Evolutionary conservation across 2,797 vertebrate genomes (phyloP).

Genomic region (Sebastes steindachneri): DNA sequence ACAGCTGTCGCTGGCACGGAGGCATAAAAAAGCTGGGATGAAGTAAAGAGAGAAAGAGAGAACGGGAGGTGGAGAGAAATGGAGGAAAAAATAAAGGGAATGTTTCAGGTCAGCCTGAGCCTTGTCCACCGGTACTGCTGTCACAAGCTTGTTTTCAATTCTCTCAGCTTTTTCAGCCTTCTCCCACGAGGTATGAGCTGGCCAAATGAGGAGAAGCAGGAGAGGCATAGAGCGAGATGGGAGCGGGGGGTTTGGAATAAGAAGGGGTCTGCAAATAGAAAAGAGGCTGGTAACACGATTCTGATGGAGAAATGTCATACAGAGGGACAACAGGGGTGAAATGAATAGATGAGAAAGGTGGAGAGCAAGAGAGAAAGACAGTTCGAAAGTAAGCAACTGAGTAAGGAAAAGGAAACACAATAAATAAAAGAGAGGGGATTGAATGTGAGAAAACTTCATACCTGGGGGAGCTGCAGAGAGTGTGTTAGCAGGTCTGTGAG

Average conservation of each 20-base stretch:
- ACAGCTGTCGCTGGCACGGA: too few species aligned
- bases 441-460: conserved; percentile 33
- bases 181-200: conserved; percentile 18
- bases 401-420: conserved; percentile 16
- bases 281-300: neutral
- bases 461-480: conserved; percentile 7
- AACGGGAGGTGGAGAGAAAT: neutral
- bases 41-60: neutral
- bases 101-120: conserved; percentile 24
- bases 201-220: conserved; percentile 24
- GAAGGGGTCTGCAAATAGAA: conserved; percentile 3
- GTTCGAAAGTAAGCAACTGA: conserved; percentile 15
- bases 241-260: neutral
- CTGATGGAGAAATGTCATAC: conserved; percentile 1
- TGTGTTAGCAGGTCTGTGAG: conserved; percentile 15
- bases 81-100: neutral
- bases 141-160: conserved; percentile 40
- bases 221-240: neutral
- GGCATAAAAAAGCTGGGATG: neutral
- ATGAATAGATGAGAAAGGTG: neutral
- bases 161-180: conserved; percentile 30
- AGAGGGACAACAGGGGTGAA: neutral
- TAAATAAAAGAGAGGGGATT: conserved; percentile 33
- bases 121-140: conserved; percentile 6
- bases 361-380: neutral